Evolutionary conservation across 2,888 invertebrate species (phyloP).

Genomic region (Lasioglossum malachurum): DNA sequence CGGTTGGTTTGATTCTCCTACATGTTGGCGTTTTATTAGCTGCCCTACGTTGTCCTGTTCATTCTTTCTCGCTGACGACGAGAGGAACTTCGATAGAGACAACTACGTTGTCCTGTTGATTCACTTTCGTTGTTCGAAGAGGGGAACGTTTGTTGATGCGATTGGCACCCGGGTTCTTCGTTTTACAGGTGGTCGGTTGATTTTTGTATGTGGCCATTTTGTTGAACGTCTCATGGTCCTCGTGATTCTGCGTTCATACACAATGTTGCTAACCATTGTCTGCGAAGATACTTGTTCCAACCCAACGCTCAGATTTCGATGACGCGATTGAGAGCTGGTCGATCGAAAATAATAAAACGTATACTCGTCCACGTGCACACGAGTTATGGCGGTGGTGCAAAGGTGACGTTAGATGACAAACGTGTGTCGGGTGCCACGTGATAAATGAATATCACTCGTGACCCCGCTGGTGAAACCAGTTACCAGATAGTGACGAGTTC

Average conservation of each 20-base stretch:
- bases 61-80: background rate
- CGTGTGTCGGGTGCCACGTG: conserved; percentile 69
- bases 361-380: conserved; percentile 6
- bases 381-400: conserved; percentile 58
- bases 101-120: background rate
- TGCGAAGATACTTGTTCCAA: background rate
- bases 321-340: conserved; percentile 5
- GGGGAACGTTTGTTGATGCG: background rate
- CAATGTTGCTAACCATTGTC: background rate
- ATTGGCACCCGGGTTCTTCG: background rate
- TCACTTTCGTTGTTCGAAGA: background rate
- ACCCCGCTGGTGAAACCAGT: conserved; percentile 51
- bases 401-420: conserved; percentile 71
- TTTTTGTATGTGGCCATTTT: background rate
- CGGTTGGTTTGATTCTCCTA: background rate
- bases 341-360: conserved; percentile 20
- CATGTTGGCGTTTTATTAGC: background rate
- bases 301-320: background rate
- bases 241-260: background rate
- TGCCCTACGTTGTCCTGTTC: background rate
- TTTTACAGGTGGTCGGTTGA: background rate
- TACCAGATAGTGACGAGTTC: conserved; percentile 73
- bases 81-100: background rate
- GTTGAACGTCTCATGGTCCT: background rate
- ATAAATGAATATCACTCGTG: conserved; percentile 68